Evolutionary conservation across 2,888 invertebrate genomes (phyloP).

Genomic region (Augiades crinisus): DNA sequence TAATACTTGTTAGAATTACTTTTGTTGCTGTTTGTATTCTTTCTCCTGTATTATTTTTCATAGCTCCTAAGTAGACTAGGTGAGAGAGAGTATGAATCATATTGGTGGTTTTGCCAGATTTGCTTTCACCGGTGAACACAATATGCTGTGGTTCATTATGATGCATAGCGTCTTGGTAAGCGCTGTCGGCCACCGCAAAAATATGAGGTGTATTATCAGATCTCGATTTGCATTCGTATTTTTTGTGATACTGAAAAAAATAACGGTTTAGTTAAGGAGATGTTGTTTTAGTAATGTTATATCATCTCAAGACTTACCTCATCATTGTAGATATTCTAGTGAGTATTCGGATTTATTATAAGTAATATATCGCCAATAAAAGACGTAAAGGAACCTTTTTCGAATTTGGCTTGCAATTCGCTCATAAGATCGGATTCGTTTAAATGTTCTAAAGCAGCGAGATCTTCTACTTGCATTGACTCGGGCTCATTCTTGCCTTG

Average conservation of each 20-base stretch:
- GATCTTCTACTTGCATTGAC: conserved; percentile 90
- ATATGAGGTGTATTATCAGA: conserved; percentile 96
- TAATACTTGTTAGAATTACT: conserved; percentile 89
- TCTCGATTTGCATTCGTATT: conserved; percentile 91
- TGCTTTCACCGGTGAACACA: conserved; percentile 93
- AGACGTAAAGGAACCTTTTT: conserved; percentile 85
- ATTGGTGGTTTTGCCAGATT: conserved; percentile 95
- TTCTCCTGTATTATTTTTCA: conserved; percentile 83
- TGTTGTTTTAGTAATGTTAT: not conserved
- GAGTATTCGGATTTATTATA: conserved; percentile 89
- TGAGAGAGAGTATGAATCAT: conserved; percentile 90
- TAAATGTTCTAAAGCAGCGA: conserved; percentile 88
- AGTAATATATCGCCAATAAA: conserved; percentile 91
- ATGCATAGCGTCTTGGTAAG: conserved; percentile 95
- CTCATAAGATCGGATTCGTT: conserved; percentile 87
- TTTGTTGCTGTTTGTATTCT: conserved; percentile 85
- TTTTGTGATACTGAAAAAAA: conserved; percentile 85
- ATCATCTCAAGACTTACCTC: too few species aligned
- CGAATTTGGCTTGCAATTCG: conserved; percentile 85
- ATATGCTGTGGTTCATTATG: conserved; percentile 93
- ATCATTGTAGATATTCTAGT: conserved; percentile 86
- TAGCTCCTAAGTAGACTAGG: conserved; percentile 90
- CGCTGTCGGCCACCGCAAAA: conserved; percentile 93
- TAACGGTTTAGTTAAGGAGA: not conserved
- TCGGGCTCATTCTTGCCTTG: conserved; percentile 85